Base-by-base conservation (phyloP, 2,888 invertebrate genomes). In the Ommatoiulus sabulosus region DNA sequence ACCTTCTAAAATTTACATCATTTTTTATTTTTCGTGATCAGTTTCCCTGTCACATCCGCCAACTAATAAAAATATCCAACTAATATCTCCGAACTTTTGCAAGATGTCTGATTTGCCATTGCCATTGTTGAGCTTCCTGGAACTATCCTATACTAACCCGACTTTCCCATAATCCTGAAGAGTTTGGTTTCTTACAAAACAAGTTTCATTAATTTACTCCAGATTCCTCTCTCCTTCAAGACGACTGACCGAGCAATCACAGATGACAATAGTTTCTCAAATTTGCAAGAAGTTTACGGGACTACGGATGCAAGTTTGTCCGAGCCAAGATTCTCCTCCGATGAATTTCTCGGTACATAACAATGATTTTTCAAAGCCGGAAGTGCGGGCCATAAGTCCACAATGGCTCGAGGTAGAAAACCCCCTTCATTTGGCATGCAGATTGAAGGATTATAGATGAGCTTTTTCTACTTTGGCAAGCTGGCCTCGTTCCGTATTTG, bases 361-460 rank as follows among this genome's bases (percentile, higher is more conserved):
- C 63, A 63, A 63, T 63, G 63, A 63, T 63, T 63, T 63, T 35
- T 0, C 17, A 63, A 63, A 63, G 63, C 17, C n/a, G 63, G 63
- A 63, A 63, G 63, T 63, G 63, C 63, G 63, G 63, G 63, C 63
- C 63, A 63, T 63, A 63, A 63, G 63, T 63, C 63, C 63, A 63
- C 63, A 63, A 63, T 63, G 20, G 63, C 63, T 84, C n/a, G 17
- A 35, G 84, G 84, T 17, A 84, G 44, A 43, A 44, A 44, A 44
- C 15, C 6, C 44, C 43, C 84, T 84, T 84, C 84, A 84, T 84
- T 84, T 84, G 84, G 44, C 84, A 84, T 84, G 43, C 44, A 84
- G 84, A 84, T 84, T 84, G 84, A 44, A 84, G 84, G 84, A 84
- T 84, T 84, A 84, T 15, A 44, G 84, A 84, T 84, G 84, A 84